Evolutionary conservation across 2,888 invertebrate genomes (phyloP).

Genomic region (Xiphydria camelus): DNA sequence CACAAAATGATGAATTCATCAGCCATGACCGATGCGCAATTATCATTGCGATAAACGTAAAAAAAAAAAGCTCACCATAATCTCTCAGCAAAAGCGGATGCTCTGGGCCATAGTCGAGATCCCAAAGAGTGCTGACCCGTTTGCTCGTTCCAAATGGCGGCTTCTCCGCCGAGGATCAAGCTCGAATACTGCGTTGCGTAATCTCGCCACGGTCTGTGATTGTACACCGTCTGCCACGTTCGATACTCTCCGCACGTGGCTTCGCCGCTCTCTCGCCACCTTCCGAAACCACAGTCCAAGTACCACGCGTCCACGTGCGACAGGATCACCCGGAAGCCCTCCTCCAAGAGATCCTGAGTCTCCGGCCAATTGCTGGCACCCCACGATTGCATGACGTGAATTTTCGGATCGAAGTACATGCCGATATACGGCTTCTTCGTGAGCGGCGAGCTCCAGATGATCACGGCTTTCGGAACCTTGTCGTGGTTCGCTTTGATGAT

Average conservation of each 20-base stretch:
- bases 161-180: slow-evolving; percentile 74
- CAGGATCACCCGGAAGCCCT: slow-evolving; percentile 76
- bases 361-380: slow-evolving; percentile 82
- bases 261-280: slow-evolving; percentile 81
- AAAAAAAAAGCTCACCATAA: slow-evolving; percentile 62
- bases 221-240: slow-evolving; percentile 86
- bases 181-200: slow-evolving; percentile 46
- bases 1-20: background rate
- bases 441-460: slow-evolving; percentile 78
- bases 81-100: slow-evolving; percentile 80
- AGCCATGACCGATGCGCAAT: background rate
- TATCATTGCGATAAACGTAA: slow-evolving; percentile 6
- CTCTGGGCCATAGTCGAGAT: slow-evolving; percentile 80
- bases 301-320: slow-evolving; percentile 90
- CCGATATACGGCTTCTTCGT: slow-evolving; percentile 73
- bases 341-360: slow-evolving; percentile 74
- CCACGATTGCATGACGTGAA: slow-evolving; percentile 77
- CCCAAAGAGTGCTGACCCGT: slow-evolving; percentile 74
- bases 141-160: slow-evolving; percentile 85
- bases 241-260: slow-evolving; percentile 87
- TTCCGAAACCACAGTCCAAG: slow-evolving; percentile 84
- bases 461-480: slow-evolving; percentile 61
- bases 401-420: slow-evolving; percentile 74
- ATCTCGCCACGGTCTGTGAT: slow-evolving; percentile 75
- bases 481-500: slow-evolving; percentile 68